A percentile compares a stretch with the other conserved stretches of the same genome.
These are phyloP conservation scores for Thereva unica DNA, from an alignment of 2,888 invertebrate genomes.

Conservation along the genomic window DNA sequence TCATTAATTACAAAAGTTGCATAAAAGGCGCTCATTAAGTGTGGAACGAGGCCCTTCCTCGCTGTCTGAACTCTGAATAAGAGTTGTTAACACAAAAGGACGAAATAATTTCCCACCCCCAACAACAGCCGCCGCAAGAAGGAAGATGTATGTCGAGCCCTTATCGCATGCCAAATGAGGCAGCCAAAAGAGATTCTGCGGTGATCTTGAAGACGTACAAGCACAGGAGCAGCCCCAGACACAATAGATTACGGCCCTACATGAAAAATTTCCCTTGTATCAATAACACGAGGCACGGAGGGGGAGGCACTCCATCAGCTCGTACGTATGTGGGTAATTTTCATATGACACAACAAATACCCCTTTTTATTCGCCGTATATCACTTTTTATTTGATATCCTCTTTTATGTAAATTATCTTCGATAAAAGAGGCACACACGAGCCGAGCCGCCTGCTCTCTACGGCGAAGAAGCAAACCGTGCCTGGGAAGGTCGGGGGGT, in stretches of 20 bases:
- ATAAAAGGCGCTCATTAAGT: no score
- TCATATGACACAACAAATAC: conserved; percentile 33
- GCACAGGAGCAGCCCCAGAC: background rate
- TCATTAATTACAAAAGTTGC: no score
- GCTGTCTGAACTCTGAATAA: no score
- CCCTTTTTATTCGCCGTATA: conserved; percentile 34
- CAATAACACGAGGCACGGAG: conserved; percentile 5
- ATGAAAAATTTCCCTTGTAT: conserved; percentile 22
- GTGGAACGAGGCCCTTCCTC: no score
- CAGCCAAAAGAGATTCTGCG: conserved; percentile 11
- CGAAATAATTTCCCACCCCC: no score
- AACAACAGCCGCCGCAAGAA: background rate
- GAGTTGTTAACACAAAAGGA: no score
- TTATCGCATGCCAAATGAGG: conserved; percentile 29
- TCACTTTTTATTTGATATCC: conserved; percentile 36
- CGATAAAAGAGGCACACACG: conserved; percentile 20
- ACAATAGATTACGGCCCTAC: conserved; percentile 17
- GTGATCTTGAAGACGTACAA: background rate
- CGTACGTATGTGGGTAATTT: conserved; percentile 25
- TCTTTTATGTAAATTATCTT: conserved; percentile 25
- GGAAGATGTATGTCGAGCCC: conserved; percentile 24
- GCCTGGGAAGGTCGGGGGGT: background rate
- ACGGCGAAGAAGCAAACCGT: background rate
- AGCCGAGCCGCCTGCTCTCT: background rate
- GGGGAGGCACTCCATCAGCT: background rate